A percentile compares a stretch with the other conserved stretches of the same genome.
Conservation (phyloP, 2,113 vertebrate species). For the Phasianus colchicus region DNA sequence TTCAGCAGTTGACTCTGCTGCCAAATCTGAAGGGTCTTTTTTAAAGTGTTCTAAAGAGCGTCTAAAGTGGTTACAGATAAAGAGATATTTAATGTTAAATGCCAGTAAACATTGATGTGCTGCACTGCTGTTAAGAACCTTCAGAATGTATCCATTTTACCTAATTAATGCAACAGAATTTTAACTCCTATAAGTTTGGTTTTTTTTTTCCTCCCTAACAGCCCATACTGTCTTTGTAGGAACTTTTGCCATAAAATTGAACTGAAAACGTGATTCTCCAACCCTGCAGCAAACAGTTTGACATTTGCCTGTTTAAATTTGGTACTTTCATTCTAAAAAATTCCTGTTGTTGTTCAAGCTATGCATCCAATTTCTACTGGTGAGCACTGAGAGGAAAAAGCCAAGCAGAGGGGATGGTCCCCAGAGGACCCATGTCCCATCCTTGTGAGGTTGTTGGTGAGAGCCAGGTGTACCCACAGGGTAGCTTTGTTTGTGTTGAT, state of each 20-base stretch:
- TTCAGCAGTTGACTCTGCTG: slow-evolving; percentile 16
- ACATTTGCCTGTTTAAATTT: not conserved
- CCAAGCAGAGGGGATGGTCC: not conserved
- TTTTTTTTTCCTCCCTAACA: not conserved
- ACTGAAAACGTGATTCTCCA: not conserved
- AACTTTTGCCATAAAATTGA: not conserved
- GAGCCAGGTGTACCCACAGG: not conserved
- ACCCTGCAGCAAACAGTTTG: not conserved
- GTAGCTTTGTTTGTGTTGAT: not conserved
- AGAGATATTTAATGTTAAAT: not conserved
- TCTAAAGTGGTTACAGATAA: not conserved
- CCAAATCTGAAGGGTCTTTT: not conserved
- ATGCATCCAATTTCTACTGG: not conserved
- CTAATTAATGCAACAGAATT: not conserved
- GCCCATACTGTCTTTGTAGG: not conserved
- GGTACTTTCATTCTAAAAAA: not conserved
- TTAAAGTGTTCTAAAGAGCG: slow-evolving; percentile 7
- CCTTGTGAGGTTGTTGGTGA: not conserved
- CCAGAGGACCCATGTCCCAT: not conserved
- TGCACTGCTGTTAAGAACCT: not conserved
- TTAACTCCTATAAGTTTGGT: not conserved
- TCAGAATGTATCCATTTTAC: not conserved
- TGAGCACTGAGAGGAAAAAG: not conserved
- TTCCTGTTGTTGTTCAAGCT: not conserved
- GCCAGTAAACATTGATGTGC: not conserved